These are phyloP conservation scores for Tachycineta bicolor DNA, from an alignment of 2,113 vertebrate species.

Conservation along the genomic window DNA sequence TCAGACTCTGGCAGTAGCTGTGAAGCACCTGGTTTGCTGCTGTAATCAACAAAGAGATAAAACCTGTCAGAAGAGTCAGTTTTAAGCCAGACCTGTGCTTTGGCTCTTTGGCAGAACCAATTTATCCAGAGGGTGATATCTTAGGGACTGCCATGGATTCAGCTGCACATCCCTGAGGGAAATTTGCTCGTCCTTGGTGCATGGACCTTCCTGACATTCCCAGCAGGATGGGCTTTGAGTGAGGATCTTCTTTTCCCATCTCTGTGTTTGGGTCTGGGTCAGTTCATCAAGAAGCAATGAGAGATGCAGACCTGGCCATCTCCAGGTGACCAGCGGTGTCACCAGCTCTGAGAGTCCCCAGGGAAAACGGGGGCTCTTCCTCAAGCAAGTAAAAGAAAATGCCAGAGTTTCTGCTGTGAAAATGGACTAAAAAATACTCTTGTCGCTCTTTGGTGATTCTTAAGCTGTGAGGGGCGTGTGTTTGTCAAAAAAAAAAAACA, in stretches of 20 bases:
- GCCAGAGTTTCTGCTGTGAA: not conserved
- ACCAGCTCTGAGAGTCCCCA: not conserved
- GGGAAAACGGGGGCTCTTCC: not conserved
- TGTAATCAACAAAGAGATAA: not conserved
- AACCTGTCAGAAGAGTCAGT: not conserved
- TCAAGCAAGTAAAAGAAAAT: not conserved
- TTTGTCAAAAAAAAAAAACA: not conserved
- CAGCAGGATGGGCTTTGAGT: not conserved
- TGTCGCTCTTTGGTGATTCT: not conserved
- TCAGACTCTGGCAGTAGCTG: not conserved
- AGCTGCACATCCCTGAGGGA: not conserved
- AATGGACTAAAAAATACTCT: not conserved
- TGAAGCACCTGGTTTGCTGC: not conserved
- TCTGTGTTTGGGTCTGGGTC: not conserved
- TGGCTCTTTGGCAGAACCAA: not conserved
- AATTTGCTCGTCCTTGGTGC: not conserved
- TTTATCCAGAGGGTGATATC: not conserved
- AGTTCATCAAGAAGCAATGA: rapidly evolving
- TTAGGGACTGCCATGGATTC: not conserved
- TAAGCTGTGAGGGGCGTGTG: rapidly evolving
- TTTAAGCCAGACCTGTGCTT: not conserved
- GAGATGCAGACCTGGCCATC: not conserved
- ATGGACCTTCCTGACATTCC: not conserved
- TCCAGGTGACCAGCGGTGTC: too few relatives aligned
- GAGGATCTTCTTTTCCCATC: not conserved